Evolutionary conservation across 2,113 vertebrate genomes (phyloP).

Genomic region (Paedocypris sp.): DNA sequence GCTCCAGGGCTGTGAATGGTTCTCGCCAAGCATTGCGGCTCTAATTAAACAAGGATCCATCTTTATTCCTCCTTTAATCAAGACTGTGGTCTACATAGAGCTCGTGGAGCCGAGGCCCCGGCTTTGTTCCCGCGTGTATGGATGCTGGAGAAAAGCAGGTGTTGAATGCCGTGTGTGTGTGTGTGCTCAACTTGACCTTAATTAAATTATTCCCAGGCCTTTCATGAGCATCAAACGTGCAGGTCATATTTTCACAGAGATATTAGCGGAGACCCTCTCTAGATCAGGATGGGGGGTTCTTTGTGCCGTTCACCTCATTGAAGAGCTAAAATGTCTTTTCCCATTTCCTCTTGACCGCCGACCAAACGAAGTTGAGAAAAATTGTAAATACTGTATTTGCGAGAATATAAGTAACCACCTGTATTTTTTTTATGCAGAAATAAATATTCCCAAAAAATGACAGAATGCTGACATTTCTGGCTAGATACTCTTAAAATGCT

Average conservation of each 20-base stretch:
- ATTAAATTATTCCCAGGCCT: neutral
- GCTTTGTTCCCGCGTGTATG: neutral
- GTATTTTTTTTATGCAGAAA: too few relatives aligned
- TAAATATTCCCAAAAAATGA: too few relatives aligned
- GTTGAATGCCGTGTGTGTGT: neutral
- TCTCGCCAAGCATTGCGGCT: neutral
- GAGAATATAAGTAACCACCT: too few relatives aligned
- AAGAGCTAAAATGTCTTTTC: neutral
- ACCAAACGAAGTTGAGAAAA: too few relatives aligned
- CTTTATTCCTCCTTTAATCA: slow-evolving; percentile 12
- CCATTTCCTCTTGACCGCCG: neutral
- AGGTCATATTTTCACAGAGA: neutral
- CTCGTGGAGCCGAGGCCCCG: neutral
- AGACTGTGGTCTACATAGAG: slow-evolving; percentile 4
- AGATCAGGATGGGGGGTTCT: neutral
- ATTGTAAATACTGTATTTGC: too few relatives aligned
- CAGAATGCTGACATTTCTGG: too few relatives aligned
- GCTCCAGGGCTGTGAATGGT: neutral
- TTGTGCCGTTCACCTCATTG: neutral
- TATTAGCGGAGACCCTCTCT: neutral
- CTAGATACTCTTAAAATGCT: too few relatives aligned
- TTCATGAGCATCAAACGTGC: neutral
- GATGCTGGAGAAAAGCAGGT: neutral
- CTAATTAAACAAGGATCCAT: slow-evolving; percentile 13
- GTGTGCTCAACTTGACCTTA: neutral